Conservation (phyloP, 2,797 vertebrate species). For the Lacerta bilineata region DNA sequence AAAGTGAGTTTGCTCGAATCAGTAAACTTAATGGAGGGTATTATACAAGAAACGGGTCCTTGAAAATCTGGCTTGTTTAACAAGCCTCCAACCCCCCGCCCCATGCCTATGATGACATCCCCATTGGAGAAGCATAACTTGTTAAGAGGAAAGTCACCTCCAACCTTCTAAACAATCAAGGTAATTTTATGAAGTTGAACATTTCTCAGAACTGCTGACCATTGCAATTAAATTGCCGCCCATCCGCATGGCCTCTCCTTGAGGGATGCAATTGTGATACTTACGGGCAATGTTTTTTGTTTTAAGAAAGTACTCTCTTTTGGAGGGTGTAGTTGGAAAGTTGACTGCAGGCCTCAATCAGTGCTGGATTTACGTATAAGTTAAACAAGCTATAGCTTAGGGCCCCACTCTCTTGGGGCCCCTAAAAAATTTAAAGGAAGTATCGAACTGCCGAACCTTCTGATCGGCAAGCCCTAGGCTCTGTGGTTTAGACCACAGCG, state of each 20-base stretch:
- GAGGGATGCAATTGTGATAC: conserved; percentile 21
- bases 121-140: conserved; percentile 33
- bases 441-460: no score
- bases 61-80: conserved; percentile 55
- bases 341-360: no score
- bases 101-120: conserved; percentile 9
- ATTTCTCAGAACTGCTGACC: conserved; percentile 30
- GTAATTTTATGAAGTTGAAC: conserved; percentile 53
- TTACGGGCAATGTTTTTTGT: neutral
- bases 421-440: no score
- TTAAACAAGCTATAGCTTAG: no score
- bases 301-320: neutral
- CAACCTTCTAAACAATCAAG: conserved; percentile 3
- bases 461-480: no score
- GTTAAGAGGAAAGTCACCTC: conserved; percentile 51
- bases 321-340: neutral
- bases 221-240: conserved; percentile 17
- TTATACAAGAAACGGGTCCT: conserved; percentile 48
- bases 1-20: conserved; percentile 52
- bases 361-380: no score
- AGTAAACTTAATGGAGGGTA: conserved; percentile 62
- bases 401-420: no score
- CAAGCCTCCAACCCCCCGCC: neutral
- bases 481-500: no score
- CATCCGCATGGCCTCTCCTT: conserved; percentile 35